These are phyloP conservation scores for Botia almorhae DNA, from an alignment of 2,797 vertebrate species.

Conservation along the genomic window DNA sequence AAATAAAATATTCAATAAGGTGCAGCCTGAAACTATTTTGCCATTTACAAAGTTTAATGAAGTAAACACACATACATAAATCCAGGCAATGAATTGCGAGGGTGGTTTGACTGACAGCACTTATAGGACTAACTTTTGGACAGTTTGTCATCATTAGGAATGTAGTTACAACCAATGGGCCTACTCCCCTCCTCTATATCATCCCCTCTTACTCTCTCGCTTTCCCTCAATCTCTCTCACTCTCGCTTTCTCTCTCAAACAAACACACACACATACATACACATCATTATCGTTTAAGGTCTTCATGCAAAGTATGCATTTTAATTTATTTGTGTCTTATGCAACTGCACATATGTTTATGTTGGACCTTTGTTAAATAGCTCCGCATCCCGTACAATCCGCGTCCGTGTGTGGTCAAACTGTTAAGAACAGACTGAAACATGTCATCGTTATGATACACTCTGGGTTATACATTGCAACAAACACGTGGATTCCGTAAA, in stretches of 20 bases:
- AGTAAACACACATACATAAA: neutral
- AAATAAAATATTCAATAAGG: slow-evolving; percentile 53
- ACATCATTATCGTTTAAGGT: slow-evolving; percentile 2
- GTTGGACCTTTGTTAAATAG: slow-evolving; percentile 19
- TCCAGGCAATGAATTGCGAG: neutral
- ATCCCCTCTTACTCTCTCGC: neutral
- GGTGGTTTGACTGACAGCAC: neutral
- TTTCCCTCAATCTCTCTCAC: neutral
- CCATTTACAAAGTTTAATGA: slow-evolving; percentile 17
- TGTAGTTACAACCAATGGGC: neutral
- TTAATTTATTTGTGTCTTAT: slow-evolving; percentile 13
- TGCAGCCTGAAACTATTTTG: slow-evolving; percentile 54
- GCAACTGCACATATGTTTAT: slow-evolving; percentile 32
- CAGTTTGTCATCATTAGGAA: slow-evolving; percentile 22
- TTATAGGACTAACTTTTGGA: neutral
- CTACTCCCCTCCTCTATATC: neutral
- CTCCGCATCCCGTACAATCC: neutral
- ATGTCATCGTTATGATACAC: neutral
- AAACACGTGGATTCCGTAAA: slow-evolving; percentile 17
- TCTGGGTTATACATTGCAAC: neutral
- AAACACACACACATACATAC: neutral
- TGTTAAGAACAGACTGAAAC: neutral
- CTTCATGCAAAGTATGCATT: slow-evolving; percentile 15
- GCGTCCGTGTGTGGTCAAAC: neutral
- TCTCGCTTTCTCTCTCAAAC: neutral